phyloP scores from a whole-genome alignment of 2,888 invertebrate species.

The Cinara cedri region DNA sequence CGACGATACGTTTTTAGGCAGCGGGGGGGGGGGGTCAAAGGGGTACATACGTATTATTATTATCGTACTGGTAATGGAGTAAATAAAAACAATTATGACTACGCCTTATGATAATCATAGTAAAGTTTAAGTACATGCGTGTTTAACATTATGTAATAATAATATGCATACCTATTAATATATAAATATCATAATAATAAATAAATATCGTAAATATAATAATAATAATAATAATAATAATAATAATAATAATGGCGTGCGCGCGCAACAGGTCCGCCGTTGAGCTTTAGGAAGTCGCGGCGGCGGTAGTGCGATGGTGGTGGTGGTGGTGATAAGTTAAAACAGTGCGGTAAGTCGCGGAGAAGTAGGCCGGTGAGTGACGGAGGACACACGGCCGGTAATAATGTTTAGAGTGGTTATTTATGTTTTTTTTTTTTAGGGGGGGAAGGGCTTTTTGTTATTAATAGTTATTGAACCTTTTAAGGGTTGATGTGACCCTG shows the following conservation, averaged over 20 bases:
- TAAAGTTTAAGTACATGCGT: not conserved
- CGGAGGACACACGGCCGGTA: too few relatives aligned
- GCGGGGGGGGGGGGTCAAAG: too few relatives aligned
- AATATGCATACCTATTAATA: constrained; percentile 7
- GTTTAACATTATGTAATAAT: not conserved
- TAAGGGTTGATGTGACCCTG: constrained; percentile 60
- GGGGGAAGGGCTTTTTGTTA: not conserved
- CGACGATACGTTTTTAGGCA: too few relatives aligned
- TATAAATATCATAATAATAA: constrained; percentile 8
- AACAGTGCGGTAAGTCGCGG: too few relatives aligned
- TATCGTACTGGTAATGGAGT: constrained; percentile 29
- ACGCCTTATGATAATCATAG: not conserved
- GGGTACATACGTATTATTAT: constrained; percentile 4
- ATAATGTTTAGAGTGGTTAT: not conserved
- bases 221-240: not conserved
- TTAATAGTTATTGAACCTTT: constrained; percentile 42
- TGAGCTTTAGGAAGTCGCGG: not conserved
- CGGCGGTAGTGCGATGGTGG: too few relatives aligned
- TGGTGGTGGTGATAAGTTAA: not conserved
- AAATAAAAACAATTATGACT: not conserved
- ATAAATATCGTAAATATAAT: constrained; percentile 31
- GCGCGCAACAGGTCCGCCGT: constrained; percentile 11
- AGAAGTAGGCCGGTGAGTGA: not conserved
- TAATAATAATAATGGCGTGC: constrained; percentile 6
- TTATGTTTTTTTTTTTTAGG: not conserved